Evolutionary conservation across 2,797 vertebrate species (phyloP), one percentile per base, ranked within the genome.

Genomic region (Onychomys leucogaster): DNA sequence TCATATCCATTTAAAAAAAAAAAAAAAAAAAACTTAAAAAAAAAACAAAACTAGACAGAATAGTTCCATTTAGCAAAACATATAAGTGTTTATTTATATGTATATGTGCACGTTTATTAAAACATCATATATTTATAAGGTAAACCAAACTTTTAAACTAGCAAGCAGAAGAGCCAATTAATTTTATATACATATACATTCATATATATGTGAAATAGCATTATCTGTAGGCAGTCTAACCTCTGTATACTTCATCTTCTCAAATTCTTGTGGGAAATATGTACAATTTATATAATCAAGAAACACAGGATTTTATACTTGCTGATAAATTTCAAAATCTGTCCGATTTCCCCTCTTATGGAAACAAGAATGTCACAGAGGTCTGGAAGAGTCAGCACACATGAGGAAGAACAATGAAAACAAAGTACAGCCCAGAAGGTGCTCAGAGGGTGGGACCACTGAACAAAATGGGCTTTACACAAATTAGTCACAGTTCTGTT

Each of bases 131-230:
- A 95, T 71, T 57, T 90, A 21, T 69, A 90, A 95, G 87, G 86
- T 75, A 90, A 95, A 91, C 4, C 10, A 16, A 93, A 94, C 65
- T 65, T 94, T 90, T 90, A 95, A 89, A 87, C 14, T 43, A 96
- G 59, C 55, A 96, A 90, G 95, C n/a, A 84, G 63, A 32, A 89
- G 76, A 78, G 37, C 17, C 57, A 84, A 43, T 41, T 71, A 89
- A 90, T 84, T 78, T 83, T 92, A 77, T 57, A n/a, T 29, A 10
- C 69, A 4, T 83, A 19, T 84, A 75, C 29, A 43, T 57, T 61
- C 32, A n/a, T 21, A 76, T 9, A 82, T 63, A 43, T 32, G 17
- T 25, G 43, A 41, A 76, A 46, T 4, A 77, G 8, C 23, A 23
- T 88, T 88, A 34, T 69, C 23, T 89, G 34, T 69, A 75, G 32